phyloP scores from a whole-genome alignment of 1,140 invertebrate genomes.

The Pararge aegeria region DNA sequence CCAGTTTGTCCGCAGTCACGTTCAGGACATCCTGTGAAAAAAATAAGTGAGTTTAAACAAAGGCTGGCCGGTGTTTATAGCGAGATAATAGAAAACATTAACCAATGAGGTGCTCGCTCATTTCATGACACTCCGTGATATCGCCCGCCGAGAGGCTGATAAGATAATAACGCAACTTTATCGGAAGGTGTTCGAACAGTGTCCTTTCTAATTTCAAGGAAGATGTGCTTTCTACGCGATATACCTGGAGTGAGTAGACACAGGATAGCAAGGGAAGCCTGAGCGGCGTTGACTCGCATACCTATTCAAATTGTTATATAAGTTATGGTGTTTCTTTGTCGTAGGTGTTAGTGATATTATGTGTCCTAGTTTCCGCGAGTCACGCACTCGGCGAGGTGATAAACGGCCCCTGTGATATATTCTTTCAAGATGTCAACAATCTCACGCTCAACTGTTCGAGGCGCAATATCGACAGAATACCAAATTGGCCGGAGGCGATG shows the following conservation, averaged over 20 bases:
- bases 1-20: constrained; percentile 71
- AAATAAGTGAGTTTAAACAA: constrained; percentile 56
- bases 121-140: constrained; percentile 67
- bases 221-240: constrained; percentile 53
- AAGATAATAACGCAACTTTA: constrained; percentile 66
- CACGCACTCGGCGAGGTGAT: constrained; percentile 35
- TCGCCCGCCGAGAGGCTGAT: constrained; percentile 55
- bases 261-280: constrained; percentile 1
- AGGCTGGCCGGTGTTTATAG: constrained; percentile 46
- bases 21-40: constrained; percentile 74
- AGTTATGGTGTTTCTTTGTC: constrained; percentile 30
- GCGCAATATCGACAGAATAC: constrained; percentile 49
- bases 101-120: constrained; percentile 63
- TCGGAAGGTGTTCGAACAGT: constrained; percentile 55
- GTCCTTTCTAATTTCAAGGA: constrained; percentile 55
- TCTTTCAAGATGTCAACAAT: constrained; percentile 56
- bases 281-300: constrained; percentile 2
- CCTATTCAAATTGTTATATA: not conserved
- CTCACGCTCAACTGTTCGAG: constrained; percentile 67
- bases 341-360: constrained; percentile 52
- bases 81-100: constrained; percentile 58
- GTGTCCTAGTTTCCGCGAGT: constrained; percentile 39
- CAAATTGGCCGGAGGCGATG: constrained; percentile 56
- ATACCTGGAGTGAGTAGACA: constrained; percentile 55
- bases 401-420: constrained; percentile 51